Conservation (phyloP, 2,113 vertebrate species). For the Ageneiosus marmoratus region DNA sequence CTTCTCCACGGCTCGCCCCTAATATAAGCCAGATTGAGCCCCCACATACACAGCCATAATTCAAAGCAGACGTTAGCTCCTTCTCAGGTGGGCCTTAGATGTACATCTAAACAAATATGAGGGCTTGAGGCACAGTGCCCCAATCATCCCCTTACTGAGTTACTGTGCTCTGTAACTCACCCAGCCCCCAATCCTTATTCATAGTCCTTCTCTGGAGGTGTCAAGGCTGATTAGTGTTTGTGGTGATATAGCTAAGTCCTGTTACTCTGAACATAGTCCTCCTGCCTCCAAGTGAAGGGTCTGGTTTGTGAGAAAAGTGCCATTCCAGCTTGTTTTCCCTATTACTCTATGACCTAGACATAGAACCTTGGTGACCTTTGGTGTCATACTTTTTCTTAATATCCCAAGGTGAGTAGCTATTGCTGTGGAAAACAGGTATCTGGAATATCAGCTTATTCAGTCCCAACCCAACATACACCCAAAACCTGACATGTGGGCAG, state of each 20-base stretch:
- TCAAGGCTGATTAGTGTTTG: slow-evolving; percentile 9
- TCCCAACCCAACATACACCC: slow-evolving; percentile 15
- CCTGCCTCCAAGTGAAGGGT: slow-evolving; percentile 5
- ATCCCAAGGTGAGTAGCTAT: not conserved
- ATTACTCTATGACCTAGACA: not conserved
- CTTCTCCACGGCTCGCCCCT: slow-evolving; percentile 51
- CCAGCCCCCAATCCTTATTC: not conserved
- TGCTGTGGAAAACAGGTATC: not conserved
- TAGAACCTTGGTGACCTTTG: not conserved
- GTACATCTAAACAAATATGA: slow-evolving; percentile 48
- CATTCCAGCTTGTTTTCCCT: not conserved
- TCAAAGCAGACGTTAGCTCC: slow-evolving; percentile 61
- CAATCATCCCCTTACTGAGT: slow-evolving; percentile 7
- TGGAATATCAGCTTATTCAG: not conserved
- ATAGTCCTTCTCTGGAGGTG: slow-evolving; percentile 19
- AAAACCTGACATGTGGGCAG: slow-evolving; percentile 65
- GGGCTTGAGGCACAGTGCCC: not conserved
- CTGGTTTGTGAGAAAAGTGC: not conserved
- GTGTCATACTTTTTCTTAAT: not conserved
- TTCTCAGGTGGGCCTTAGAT: slow-evolving; percentile 61
- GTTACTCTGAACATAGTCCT: not conserved
- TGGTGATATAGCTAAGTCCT: not conserved
- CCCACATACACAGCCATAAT: slow-evolving; percentile 58
- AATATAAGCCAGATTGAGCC: slow-evolving; percentile 70
- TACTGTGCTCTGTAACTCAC: slow-evolving; percentile 23